phyloP scores from a whole-genome alignment of 2,888 invertebrate species.

The Antitype chi region DNA sequence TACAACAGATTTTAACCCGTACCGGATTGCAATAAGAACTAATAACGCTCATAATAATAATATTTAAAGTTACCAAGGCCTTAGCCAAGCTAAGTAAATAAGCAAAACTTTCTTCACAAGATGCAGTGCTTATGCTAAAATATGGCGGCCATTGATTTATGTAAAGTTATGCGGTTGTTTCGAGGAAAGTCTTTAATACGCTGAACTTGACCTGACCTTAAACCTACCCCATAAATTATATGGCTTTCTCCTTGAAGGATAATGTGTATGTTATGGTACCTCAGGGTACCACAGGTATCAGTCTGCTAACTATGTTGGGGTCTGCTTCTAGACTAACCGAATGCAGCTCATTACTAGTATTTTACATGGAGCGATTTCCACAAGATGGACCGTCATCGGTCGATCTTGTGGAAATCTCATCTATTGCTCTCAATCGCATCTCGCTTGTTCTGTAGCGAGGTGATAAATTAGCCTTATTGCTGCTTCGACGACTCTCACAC shows the following conservation, averaged over 20 bases:
- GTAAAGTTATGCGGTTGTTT: constrained; percentile 26
- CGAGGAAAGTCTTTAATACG: constrained; percentile 24
- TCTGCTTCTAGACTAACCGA: too few relatives aligned
- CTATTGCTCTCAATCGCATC: too few relatives aligned
- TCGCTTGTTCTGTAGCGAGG: constrained; percentile 43
- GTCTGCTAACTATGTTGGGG: too few relatives aligned
- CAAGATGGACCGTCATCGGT: too few relatives aligned
- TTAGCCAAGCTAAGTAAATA: not conserved
- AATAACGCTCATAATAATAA: too few relatives aligned
- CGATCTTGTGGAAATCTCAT: too few relatives aligned
- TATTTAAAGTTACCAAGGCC: too few relatives aligned
- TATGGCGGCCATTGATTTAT: constrained; percentile 28
- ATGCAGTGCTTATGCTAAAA: constrained; percentile 21
- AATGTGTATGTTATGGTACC: not conserved
- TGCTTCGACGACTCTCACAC: constrained; percentile 43
- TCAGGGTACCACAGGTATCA: not conserved
- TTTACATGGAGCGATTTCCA: too few relatives aligned
- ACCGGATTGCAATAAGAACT: too few relatives aligned
- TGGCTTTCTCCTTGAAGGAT: constrained; percentile 45
- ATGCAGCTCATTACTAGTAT: too few relatives aligned
- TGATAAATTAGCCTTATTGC: constrained; percentile 59
- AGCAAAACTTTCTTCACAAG: constrained; percentile 16
- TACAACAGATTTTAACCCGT: too few relatives aligned
- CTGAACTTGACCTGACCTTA: constrained; percentile 41
- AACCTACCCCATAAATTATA: constrained; percentile 10